Evolutionary conservation across 1,140 invertebrate species (phyloP), one percentile per base, ranked within the genome.

Genomic region (Hylaeus volcanicus): DNA sequence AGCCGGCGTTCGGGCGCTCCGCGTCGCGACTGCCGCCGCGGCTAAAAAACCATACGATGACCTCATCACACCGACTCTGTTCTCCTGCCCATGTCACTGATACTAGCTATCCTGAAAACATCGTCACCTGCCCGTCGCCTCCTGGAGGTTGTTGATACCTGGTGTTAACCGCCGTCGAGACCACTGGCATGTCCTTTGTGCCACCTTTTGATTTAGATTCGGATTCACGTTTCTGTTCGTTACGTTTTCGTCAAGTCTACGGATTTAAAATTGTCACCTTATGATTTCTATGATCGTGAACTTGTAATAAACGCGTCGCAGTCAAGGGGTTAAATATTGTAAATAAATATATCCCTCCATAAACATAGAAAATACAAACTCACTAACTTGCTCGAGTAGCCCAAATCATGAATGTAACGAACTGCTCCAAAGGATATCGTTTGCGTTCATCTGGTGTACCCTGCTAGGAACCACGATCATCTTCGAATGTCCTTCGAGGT

Each of bases 1-100:
- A 83, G 85, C 86, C 89, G 86, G 87, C 86, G 84, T 90, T 88
- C 87, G 75, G 84, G 88, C 89, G 84, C 86, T 90, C 86, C 84
- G 84, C 86, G 88, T 91, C 85, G 87, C 87, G 90, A 91, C 90
- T 89, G 88, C 88, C 83, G 89, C 76, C 85, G 84, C 81, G 82
- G 86, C 85, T 89, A 91, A 92, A 90, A 92, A 91, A 88, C 87
- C 72, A 90, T 86, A 83, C 90, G 90, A 92, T 92, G 91, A 92
- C 91, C 91, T 92, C 91, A 92, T 92, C 87, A 79, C 81, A 74
- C 88, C 86, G 76, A 83, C 88, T 90, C 82, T 90, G 82, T 78
- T 88, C 88, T 90, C 90, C 84, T 88, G 87, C 70, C 80, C 78
- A 69, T 88, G 86, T 86, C 86, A 71, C 83, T 76, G 39, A 45